Evolutionary conservation across 2,113 vertebrate species (phyloP).

Genomic region (Dipodomys spectabilis): DNA sequence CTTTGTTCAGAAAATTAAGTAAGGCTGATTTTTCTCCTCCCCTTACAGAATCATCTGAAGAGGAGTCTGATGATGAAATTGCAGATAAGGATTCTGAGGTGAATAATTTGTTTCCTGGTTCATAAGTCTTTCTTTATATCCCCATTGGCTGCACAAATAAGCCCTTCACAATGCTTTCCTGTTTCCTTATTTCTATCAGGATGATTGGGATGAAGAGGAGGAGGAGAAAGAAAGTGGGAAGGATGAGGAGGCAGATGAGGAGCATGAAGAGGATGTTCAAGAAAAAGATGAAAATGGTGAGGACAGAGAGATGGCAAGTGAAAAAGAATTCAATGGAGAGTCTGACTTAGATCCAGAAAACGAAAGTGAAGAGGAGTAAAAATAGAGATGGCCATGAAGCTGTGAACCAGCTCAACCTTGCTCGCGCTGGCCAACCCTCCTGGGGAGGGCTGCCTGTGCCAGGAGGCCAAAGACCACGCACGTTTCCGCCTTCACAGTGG

Average conservation of each 20-base stretch:
- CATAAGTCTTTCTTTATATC: not conserved
- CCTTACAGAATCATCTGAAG: slow-evolving; percentile 87
- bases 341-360: slow-evolving; percentile 96
- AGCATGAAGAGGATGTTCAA: slow-evolving; percentile 83
- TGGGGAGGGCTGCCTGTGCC: slow-evolving; percentile 72
- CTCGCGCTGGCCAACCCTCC: slow-evolving; percentile 73
- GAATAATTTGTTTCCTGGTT: slow-evolving; percentile 74
- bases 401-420: slow-evolving; percentile 72
- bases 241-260: slow-evolving; percentile 82
- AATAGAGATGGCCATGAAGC: slow-evolving; percentile 62
- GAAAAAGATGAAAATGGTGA: slow-evolving; percentile 83
- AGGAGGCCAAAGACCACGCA: slow-evolving; percentile 66
- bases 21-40: not conserved
- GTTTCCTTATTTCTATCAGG: slow-evolving; percentile 72
- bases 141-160: not conserved
- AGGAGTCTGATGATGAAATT: slow-evolving; percentile 89
- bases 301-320: slow-evolving; percentile 88
- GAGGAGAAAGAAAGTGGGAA: slow-evolving; percentile 78
- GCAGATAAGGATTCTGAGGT: slow-evolving; percentile 90
- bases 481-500: slow-evolving; percentile 80
- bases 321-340: slow-evolving; percentile 95
- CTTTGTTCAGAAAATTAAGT: slow-evolving; percentile 66
- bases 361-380: slow-evolving; percentile 97
- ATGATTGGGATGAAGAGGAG: slow-evolving; percentile 95
- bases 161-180: not conserved